Percentiles rank a stretch among this genome's conserved stretches.
Evolutionary conservation across 1,140 invertebrate genomes (phyloP).

Genomic region (Drosophila tropicalis): DNA sequence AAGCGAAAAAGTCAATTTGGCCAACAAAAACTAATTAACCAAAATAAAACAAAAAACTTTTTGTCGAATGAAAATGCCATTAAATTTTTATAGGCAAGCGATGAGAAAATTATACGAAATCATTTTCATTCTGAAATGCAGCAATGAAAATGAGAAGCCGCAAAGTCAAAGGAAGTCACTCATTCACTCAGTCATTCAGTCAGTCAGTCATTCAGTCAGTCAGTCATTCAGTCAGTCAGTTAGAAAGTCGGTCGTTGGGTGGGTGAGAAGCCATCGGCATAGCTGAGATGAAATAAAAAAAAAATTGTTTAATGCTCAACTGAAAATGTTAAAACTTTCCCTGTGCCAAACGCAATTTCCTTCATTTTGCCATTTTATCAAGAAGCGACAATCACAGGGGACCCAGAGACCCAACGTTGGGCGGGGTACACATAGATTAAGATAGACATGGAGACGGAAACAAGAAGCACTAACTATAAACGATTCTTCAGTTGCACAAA

Average conservation of each 20-base stretch:
- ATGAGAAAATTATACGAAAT: conserved; percentile 12
- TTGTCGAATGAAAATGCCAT: conserved; percentile 6
- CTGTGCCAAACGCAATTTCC: background rate
- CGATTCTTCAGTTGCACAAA: background rate
- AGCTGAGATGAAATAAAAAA: conserved; percentile 2
- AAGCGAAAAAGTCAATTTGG: conserved; percentile 1
- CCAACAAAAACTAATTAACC: conserved; percentile 11
- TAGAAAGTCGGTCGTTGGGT: conserved; percentile 16
- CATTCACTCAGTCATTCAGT: conserved; percentile 1
- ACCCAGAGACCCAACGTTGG: background rate
- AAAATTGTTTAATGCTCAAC: conserved; percentile 12
- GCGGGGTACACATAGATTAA: background rate
- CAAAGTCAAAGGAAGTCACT: conserved; percentile 16
- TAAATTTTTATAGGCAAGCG: conserved; percentile 11
- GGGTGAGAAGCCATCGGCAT: conserved; percentile 4
- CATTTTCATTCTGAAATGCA: conserved; percentile 11
- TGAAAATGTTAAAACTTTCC: conserved; percentile 14
- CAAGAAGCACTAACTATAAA: conserved; percentile 7
- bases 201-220: background rate
- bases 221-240: background rate
- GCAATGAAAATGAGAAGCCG: conserved; percentile 18
- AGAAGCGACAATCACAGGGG: conserved; percentile 3
- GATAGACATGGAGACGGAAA: background rate
- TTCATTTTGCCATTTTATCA: conserved; percentile 5
- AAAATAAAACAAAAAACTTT: conserved; percentile 2